Percentiles rank a stretch among this genome's conserved stretches.
Evolutionary conservation across 2,113 vertebrate species (phyloP).

Genomic region (Colius striatus): DNA sequence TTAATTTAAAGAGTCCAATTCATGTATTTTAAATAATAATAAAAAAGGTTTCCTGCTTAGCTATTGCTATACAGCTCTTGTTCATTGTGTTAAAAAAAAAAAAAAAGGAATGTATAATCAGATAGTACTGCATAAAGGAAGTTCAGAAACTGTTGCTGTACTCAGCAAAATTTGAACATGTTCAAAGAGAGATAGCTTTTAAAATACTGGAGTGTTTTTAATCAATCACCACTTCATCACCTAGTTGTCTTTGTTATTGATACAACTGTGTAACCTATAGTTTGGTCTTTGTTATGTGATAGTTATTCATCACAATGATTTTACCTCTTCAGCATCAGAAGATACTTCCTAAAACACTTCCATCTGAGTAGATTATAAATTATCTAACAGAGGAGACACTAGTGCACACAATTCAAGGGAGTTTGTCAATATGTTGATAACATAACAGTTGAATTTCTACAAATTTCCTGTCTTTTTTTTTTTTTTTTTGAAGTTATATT

Average conservation of each 20-base stretch:
- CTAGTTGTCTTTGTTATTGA: not conserved
- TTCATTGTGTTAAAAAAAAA: not conserved
- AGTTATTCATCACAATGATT: not conserved
- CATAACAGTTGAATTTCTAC: not conserved
- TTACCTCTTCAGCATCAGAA: not conserved
- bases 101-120: not conserved
- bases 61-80: not conserved
- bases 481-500: not conserved
- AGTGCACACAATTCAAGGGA: not conserved
- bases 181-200: not conserved
- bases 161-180: not conserved
- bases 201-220: not conserved
- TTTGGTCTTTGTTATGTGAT: not conserved
- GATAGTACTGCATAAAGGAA: not conserved
- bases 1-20: not conserved
- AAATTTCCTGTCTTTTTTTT: not conserved
- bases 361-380: not conserved
- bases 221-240: not conserved
- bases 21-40: not conserved
- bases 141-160: not conserved
- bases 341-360: not conserved
- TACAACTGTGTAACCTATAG: not conserved
- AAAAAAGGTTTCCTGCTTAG: accelerated
- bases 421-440: not conserved
- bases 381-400: not conserved